These are phyloP conservation scores for Oceanodroma leucorhoa DNA, from an alignment of 2,797 vertebrate species.

Conservation along the genomic window DNA sequence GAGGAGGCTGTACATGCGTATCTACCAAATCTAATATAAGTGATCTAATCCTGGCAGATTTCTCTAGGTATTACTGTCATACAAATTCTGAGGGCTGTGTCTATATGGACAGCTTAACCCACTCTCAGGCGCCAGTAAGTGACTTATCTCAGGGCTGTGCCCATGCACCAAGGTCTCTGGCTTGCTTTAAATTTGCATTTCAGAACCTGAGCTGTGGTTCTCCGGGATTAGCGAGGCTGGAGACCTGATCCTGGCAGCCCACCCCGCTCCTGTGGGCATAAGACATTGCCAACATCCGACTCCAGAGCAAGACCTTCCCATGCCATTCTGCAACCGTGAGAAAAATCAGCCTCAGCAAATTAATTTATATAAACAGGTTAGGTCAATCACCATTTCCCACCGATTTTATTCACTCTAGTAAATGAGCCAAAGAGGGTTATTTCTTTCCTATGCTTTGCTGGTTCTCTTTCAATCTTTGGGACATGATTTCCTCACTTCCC, in stretches of 20 bases:
- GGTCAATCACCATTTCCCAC: background rate
- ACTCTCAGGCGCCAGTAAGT: background rate
- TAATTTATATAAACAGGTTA: background rate
- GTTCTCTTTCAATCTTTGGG: background rate
- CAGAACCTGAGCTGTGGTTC: background rate
- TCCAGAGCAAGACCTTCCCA: background rate
- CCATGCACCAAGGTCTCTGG: background rate
- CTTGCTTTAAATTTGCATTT: background rate
- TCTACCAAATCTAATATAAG: conserved; percentile 54
- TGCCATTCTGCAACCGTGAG: background rate
- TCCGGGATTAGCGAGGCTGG: background rate
- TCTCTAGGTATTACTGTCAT: conserved; percentile 53
- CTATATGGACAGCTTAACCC: conserved; percentile 61
- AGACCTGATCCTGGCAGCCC: background rate
- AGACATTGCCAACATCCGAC: background rate
- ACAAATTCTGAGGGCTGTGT: conserved; percentile 18
- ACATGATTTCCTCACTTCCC: background rate
- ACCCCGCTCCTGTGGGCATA: background rate
- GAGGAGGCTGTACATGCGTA: background rate
- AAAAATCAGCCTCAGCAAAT: background rate
- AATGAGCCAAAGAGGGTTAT: background rate
- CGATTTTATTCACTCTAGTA: background rate
- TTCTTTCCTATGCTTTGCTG: background rate
- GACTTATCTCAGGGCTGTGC: background rate
- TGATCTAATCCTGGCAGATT: conserved; percentile 58